Evolutionary conservation across 1,140 invertebrate species (phyloP).

Genomic region (Tetranychus urticae): DNA sequence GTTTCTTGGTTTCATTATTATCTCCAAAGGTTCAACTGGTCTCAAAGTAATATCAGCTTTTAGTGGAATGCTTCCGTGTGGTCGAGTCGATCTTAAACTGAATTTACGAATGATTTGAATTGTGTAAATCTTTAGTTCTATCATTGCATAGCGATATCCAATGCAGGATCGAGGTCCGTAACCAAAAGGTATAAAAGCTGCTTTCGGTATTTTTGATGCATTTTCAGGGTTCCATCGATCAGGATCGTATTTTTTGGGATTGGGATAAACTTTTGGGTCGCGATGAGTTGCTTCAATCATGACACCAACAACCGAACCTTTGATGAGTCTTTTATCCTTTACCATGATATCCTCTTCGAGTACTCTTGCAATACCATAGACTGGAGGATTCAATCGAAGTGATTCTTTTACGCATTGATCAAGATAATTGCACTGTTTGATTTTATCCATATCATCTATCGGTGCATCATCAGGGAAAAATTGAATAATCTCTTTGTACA

Average conservation of each 20-base stretch:
- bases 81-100: too few relatives aligned
- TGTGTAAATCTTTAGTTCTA: not conserved
- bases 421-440: not conserved
- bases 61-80: too few relatives aligned
- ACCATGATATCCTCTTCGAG: slow-evolving; percentile 26
- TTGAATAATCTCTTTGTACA: slow-evolving; percentile 4
- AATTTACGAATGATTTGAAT: too few relatives aligned
- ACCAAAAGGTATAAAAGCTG: slow-evolving; percentile 5
- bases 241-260: slow-evolving; percentile 27
- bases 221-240: slow-evolving; percentile 24
- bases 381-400: slow-evolving; percentile 33
- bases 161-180: not conserved
- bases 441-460: not conserved
- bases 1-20: too few relatives aligned
- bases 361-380: slow-evolving; percentile 28
- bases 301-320: slow-evolving; percentile 33
- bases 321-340: slow-evolving; percentile 23
- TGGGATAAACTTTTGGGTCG: slow-evolving; percentile 21
- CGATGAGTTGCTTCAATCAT: slow-evolving; percentile 34
- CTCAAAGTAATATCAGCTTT: too few relatives aligned
- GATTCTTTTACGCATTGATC: slow-evolving; percentile 28
- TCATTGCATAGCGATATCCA: not conserved
- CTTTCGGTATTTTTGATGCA: not conserved
- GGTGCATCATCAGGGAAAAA: not conserved
- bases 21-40: too few relatives aligned